Percentiles rank a stretch among this genome's conserved stretches.
Conservation (phyloP, 53 echinoderm and acorn worm genomes). For the Echinarachnius parma region DNA sequence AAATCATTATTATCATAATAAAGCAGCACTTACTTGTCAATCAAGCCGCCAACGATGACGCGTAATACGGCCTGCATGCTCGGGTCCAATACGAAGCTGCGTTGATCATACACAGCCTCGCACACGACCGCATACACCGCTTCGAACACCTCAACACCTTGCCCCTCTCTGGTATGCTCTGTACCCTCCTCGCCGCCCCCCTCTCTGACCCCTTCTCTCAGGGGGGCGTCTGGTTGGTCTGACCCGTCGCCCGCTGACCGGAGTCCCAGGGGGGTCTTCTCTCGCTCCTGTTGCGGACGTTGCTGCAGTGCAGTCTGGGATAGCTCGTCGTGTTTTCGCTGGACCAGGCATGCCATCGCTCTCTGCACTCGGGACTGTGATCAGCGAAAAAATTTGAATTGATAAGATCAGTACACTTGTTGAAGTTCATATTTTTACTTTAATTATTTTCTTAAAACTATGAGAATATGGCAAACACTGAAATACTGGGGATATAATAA, state of each 20-base stretch:
- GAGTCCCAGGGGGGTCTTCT: conserved; percentile 38
- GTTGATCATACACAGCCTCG: conserved; percentile 23
- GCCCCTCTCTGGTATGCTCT: not conserved
- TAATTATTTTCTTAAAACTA: no score
- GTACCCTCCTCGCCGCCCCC: not conserved
- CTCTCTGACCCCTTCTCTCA: not conserved
- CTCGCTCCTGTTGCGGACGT: not conserved
- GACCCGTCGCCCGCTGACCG: conserved; percentile 57
- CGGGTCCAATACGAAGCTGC: conserved; percentile 24
- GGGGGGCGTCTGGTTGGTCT: conserved; percentile 27
- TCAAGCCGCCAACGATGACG: conserved; percentile 1
- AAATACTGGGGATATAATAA: no score
- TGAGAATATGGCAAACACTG: no score
- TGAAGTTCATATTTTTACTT: no score
- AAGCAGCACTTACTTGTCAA: conserved; percentile 33
- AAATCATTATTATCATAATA: not conserved
- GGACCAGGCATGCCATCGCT: conserved; percentile 13
- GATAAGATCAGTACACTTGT: not conserved
- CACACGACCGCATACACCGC: conserved; percentile 31
- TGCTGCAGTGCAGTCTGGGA: not conserved
- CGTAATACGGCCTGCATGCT: conserved; percentile 3
- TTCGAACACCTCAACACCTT: conserved; percentile 2
- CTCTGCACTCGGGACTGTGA: conserved; percentile 23
- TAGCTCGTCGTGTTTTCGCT: conserved; percentile 1
- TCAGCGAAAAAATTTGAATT: not conserved